phyloP scores from a whole-genome alignment of 2,797 vertebrate genomes.

The Anguilla megastoma region DNA sequence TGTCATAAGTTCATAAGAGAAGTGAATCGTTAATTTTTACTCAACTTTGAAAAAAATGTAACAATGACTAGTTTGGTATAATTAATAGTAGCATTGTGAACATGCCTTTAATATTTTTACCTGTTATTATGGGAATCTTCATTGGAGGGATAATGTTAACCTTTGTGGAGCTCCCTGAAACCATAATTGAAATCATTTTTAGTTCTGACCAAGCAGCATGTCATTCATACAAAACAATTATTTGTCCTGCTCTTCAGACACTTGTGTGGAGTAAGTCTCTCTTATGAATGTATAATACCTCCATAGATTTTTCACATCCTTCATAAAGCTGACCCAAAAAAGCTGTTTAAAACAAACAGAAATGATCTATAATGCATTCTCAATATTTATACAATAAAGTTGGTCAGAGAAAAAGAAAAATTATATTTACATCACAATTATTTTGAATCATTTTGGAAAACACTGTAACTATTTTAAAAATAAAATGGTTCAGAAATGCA shows the following conservation, averaged over 20 bases:
- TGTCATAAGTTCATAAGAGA: no score
- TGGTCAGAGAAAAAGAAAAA: background rate
- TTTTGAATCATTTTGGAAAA: background rate
- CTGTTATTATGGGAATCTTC: slow-evolving; percentile 46
- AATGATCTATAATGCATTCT: no score
- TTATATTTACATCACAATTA: background rate
- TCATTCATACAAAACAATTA: background rate
- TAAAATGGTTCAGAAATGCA: background rate
- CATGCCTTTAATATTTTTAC: slow-evolving; percentile 43
- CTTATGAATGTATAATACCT: no score
- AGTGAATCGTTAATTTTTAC: background rate
- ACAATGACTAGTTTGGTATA: background rate
- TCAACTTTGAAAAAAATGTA: background rate
- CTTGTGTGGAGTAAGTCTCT: background rate
- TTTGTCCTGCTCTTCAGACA: background rate
- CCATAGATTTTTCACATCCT: no score
- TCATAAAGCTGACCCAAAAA: no score
- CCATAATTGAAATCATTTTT: slow-evolving; percentile 1
- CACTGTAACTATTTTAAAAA: background rate
- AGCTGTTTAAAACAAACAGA: no score
- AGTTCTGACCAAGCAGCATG: background rate
- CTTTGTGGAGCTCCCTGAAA: slow-evolving; percentile 23
- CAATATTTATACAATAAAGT: background rate
- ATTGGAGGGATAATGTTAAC: slow-evolving; percentile 40
- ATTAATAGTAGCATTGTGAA: background rate